Conservation (phyloP, 1,140 invertebrate genomes). For the Ruditapes philippinarum region DNA sequence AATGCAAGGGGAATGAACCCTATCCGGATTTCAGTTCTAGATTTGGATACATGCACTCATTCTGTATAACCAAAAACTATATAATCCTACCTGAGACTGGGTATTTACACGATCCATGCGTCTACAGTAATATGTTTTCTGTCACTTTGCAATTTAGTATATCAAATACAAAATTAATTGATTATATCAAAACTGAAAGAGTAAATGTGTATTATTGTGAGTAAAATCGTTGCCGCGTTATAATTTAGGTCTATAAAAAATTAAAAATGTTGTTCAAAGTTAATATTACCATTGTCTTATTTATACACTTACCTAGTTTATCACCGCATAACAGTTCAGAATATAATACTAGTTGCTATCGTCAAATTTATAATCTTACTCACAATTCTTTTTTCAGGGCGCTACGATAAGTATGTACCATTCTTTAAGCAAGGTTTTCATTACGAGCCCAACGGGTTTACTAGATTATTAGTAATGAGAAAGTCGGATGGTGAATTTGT, state of each 20-base stretch:
- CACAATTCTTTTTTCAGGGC: slow-evolving; percentile 38
- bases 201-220: too few species aligned
- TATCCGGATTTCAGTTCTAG: slow-evolving; percentile 52
- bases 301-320: too few species aligned
- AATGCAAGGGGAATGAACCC: not conserved
- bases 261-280: too few species aligned
- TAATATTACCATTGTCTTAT: too few species aligned
- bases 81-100: slow-evolving; percentile 62
- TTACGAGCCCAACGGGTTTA: slow-evolving; percentile 23
- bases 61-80: slow-evolving; percentile 54
- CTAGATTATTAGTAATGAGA: slow-evolving; percentile 32
- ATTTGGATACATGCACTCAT: slow-evolving; percentile 66
- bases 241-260: too few species aligned
- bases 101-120: slow-evolving; percentile 62
- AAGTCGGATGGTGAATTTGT: slow-evolving; percentile 42
- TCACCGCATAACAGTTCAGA: too few species aligned
- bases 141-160: too few species aligned
- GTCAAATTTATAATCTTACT: too few species aligned
- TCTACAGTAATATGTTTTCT: slow-evolving; percentile 56
- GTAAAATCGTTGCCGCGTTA: too few species aligned
- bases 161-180: too few species aligned
- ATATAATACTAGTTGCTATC: too few species aligned
- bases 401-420: slow-evolving; percentile 17
- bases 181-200: too few species aligned
- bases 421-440: slow-evolving; percentile 39